phyloP scores from a whole-genome alignment of 2,888 invertebrate species.

The Apeira syringaria region DNA sequence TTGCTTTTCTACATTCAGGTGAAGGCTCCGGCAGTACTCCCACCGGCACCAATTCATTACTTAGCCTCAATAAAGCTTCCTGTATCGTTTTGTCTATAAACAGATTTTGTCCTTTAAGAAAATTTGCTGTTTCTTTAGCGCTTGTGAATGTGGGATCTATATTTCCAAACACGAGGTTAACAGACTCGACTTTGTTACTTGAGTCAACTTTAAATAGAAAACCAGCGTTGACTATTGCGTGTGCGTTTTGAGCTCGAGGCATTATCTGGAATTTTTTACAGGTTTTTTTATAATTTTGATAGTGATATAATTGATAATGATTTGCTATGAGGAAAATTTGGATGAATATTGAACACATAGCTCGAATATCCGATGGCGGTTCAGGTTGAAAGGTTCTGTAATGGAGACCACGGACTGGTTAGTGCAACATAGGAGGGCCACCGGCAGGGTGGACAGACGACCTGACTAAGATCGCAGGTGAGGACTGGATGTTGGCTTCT shows the following conservation, averaged over 20 bases:
- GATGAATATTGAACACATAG: too few species aligned
- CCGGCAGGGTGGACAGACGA: too few species aligned
- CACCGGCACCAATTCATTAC: conserved; percentile 86
- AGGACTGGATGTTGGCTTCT: too few species aligned
- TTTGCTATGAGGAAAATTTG: too few species aligned
- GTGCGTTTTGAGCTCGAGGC: conserved; percentile 89
- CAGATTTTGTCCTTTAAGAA: conserved; percentile 64
- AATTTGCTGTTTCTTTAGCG: conserved; percentile 83
- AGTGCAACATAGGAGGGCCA: too few species aligned
- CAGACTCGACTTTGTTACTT: conserved; percentile 61
- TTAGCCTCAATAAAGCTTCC: conserved; percentile 77
- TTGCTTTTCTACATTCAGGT: conserved; percentile 86
- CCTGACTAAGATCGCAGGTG: too few species aligned
- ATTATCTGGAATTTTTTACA: conserved; percentile 87
- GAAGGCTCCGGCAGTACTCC: conserved; percentile 86
- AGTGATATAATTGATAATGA: too few species aligned
- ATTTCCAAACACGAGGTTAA: conserved; percentile 86
- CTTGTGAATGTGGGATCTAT: conserved; percentile 82
- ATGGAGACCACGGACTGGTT: too few species aligned
- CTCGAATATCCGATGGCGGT: too few species aligned
- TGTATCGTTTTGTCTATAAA: conserved; percentile 68
- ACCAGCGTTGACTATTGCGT: conserved; percentile 90
- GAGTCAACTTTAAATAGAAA: conserved; percentile 85
- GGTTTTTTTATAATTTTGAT: too few species aligned
- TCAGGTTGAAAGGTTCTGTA: too few species aligned